phyloP scores from a whole-genome alignment of 2,797 vertebrate genomes.

The Babyrousa celebensis region DNA sequence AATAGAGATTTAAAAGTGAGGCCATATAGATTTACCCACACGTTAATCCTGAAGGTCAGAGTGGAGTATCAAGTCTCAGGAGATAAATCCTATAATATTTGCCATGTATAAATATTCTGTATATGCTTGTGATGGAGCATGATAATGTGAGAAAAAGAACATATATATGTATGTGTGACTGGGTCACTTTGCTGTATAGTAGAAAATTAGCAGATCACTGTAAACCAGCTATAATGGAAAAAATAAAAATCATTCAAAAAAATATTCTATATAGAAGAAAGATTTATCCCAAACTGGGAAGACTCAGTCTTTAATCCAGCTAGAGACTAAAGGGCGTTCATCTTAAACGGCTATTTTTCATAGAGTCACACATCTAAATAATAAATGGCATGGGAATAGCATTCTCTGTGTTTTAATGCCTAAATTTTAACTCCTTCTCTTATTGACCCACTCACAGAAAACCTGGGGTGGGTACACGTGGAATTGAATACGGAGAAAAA shows the following conservation, averaged over 20 bases:
- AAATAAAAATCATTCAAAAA: neutral
- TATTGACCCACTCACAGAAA: neutral
- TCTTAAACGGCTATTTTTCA: neutral
- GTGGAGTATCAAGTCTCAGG: neutral
- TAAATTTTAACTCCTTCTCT: constrained; percentile 52
- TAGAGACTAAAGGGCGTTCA: neutral
- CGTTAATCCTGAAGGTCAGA: neutral
- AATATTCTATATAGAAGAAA: neutral
- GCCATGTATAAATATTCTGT: neutral
- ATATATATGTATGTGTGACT: no score
- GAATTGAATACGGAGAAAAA: constrained; percentile 60
- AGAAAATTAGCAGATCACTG: no score
- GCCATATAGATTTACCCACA: no score
- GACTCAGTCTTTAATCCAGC: neutral
- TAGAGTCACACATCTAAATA: neutral
- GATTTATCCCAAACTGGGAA: neutral
- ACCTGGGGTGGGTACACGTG: neutral
- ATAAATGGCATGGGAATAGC: neutral
- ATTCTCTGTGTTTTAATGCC: neutral
- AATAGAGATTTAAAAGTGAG: neutral
- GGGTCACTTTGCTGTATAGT: no score
- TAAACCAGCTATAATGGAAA: no score
- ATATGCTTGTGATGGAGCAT: neutral
- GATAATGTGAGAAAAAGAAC: no score
- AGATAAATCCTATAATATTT: neutral